Evolutionary conservation across 2,113 vertebrate genomes (phyloP), one percentile per base, ranked within the genome.

Genomic region (Catharus bicknelli): DNA sequence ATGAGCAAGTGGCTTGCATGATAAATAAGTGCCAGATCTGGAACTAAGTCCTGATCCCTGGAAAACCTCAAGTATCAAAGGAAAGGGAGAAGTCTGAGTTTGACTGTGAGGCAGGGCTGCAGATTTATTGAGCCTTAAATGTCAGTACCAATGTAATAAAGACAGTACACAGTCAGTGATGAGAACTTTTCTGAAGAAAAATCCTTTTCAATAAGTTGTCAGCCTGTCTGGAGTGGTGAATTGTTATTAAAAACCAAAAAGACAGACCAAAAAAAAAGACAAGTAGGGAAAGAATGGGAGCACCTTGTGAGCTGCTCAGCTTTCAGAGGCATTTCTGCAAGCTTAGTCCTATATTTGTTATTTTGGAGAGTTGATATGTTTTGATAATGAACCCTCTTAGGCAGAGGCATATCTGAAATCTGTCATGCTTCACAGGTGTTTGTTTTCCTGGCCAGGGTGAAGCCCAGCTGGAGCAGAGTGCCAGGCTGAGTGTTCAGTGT

Each of bases 41-140:
- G 58, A 93, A 79, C 69, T 36, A 43, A 38, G 34, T 86, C 51
- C 34, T 90, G 32, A 59, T 88, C 34, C 47, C 58, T 90, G 77
- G 79, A 70, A 95, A 88, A 84, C 58, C 66, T 81, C 16, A 73
- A 68, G 26, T 82, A 70, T 78, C 61, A 68, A 94, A 95, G 66
- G 63, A 86, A 92, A 94, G 95, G 61, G 38, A 94, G 82, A 86
- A 81, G 50, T 72, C 26, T 89, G 59, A 51, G 32, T 82, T 88
- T 76, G 93, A 87, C 36, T 93, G 74, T 85, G 83, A 95, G 83
- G 77, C 63, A 72, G 58, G 75, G 86, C 77, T 95, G 62, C 88
- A 83, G 90, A 95, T 97, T 95, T 97, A 96, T 95, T 97, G 95
- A 94, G 85, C 78, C 36, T 93, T 97, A 96, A 96, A 97, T 97